Conservation (phyloP, 1,140 invertebrate genomes). For the Archivesica marissinica region DNA sequence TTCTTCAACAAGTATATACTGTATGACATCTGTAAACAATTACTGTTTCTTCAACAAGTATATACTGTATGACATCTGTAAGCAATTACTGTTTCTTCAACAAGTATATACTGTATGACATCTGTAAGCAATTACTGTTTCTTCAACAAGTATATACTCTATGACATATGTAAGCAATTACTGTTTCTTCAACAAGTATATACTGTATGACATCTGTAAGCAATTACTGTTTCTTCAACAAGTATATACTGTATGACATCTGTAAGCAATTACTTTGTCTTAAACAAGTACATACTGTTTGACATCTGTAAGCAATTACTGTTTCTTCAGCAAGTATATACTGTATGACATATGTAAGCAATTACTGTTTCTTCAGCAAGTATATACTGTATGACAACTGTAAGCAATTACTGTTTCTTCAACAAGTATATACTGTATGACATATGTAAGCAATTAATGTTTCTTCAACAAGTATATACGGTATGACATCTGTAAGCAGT, state of each 20-base stretch:
- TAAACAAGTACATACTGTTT: too few relatives aligned
- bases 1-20: conserved; percentile 7
- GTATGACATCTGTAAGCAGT: conserved; percentile 50
- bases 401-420: conserved; percentile 41
- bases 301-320: conserved; percentile 45
- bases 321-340: conserved; percentile 10
- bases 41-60: background rate
- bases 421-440: too few relatives aligned
- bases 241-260: too few relatives aligned
- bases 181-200: conserved; percentile 1
- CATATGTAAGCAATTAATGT: conserved; percentile 44
- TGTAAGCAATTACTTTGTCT: conserved; percentile 48
- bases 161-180: conserved; percentile 48
- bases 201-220: conserved; percentile 56
- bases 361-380: background rate
- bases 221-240: background rate
- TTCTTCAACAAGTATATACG: conserved; percentile 7
- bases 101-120: too few relatives aligned
- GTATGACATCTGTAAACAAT: conserved; percentile 49
- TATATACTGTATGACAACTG: conserved; percentile 30
- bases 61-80: conserved; percentile 49
- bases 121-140: conserved; percentile 46
- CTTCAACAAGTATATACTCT: too few relatives aligned
- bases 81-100: conserved; percentile 23
- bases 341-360: conserved; percentile 55